Evolutionary conservation across 2,888 invertebrate species (phyloP).

Genomic region (Aplocera efformata): DNA sequence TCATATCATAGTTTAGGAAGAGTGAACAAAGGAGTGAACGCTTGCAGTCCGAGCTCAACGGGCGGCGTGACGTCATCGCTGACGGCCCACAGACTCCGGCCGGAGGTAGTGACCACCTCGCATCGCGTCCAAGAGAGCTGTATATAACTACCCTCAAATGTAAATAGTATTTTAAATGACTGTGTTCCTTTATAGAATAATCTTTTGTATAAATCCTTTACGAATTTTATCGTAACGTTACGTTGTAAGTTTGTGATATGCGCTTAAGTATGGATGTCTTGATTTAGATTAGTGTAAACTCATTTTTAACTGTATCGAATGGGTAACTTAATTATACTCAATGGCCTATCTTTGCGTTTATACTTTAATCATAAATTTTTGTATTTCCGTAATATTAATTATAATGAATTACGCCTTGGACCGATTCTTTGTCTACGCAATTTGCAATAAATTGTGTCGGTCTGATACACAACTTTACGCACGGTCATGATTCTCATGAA

Average conservation of each 20-base stretch:
- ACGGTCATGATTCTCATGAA: too few relatives aligned
- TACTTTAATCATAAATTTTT: too few relatives aligned
- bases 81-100: conserved; percentile 89
- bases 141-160: conserved; percentile 78
- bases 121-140: conserved; percentile 95
- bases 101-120: conserved; percentile 92
- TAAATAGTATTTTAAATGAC: conserved; percentile 48
- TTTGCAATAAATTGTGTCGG: too few relatives aligned
- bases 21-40: conserved; percentile 84
- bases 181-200: conserved; percentile 57
- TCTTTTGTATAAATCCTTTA: conserved; percentile 44
- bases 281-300: too few relatives aligned
- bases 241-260: conserved; percentile 41
- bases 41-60: conserved; percentile 74
- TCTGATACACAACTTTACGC: too few relatives aligned
- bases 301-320: too few relatives aligned
- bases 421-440: too few relatives aligned
- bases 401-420: too few relatives aligned
- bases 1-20: conserved; percentile 89
- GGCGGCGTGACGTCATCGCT: conserved; percentile 86
- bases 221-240: conserved; percentile 35
- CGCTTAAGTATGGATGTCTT: conserved; percentile 27
- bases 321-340: too few relatives aligned
- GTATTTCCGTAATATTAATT: too few relatives aligned
- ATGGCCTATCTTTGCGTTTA: conserved; percentile 1